Evolutionary conservation across 2,888 invertebrate species (phyloP).

Genomic region (Philereme vetulata): DNA sequence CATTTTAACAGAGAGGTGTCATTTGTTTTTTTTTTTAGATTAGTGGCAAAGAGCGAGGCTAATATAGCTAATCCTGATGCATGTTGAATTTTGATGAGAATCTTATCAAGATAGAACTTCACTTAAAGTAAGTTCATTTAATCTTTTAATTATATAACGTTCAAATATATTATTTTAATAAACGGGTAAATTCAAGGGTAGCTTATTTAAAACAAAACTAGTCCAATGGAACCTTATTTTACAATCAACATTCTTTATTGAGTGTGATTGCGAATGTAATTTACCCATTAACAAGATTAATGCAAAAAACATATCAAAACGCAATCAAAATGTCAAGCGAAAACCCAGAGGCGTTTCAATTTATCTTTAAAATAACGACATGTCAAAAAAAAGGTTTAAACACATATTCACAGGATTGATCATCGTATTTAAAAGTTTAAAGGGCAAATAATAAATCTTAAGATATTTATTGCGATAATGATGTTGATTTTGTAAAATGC

Average conservation of each 20-base stretch:
- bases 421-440: conserved; percentile 56
- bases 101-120: no score
- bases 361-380: conserved; percentile 47
- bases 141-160: no score
- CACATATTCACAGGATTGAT: conserved; percentile 55
- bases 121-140: no score
- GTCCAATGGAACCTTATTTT: no score
- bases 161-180: no score
- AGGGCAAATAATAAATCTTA: conserved; percentile 56
- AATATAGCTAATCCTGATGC: no score
- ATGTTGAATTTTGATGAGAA: no score
- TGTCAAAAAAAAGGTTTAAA: conserved; percentile 46
- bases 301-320: conserved; percentile 22
- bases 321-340: conserved; percentile 33
- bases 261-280: conserved; percentile 31
- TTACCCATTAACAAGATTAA: conserved; percentile 37
- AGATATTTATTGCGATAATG: conserved; percentile 67
- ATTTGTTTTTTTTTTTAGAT: no score
- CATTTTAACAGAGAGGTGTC: no score
- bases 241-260: not conserved
- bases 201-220: no score
- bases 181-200: no score
- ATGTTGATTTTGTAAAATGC: conserved; percentile 50
- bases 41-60: no score
- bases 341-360: conserved; percentile 31